Conservation (phyloP, 2,113 vertebrate genomes). For the Pristiophorus japonicus region DNA sequence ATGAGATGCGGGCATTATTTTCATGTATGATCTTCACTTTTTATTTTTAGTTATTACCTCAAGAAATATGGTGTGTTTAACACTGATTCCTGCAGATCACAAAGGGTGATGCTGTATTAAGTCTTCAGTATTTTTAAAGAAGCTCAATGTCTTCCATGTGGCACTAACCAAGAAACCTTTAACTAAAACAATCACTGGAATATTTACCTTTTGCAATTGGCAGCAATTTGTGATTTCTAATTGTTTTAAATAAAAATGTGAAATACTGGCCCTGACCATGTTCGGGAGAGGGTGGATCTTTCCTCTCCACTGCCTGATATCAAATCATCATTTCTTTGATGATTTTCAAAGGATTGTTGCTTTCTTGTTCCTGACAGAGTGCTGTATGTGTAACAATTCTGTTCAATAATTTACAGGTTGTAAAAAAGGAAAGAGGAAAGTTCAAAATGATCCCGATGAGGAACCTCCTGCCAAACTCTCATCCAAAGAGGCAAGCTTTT, state of each 20-base stretch:
- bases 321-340: background rate
- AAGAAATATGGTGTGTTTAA: background rate
- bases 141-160: background rate
- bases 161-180: background rate
- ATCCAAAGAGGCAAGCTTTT: slow-evolving; percentile 76
- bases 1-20: background rate
- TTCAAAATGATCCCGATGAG: slow-evolving; percentile 49
- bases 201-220: background rate
- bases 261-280: background rate
- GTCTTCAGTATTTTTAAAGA: background rate
- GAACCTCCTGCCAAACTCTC: slow-evolving; percentile 57
- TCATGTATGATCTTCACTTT: background rate
- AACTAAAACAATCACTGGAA: background rate
- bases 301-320: background rate
- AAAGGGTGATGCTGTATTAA: background rate
- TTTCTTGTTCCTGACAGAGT: background rate
- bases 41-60: background rate
- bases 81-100: background rate
- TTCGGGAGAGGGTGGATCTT: background rate
- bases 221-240: background rate
- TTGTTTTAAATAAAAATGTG: background rate
- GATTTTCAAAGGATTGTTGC: background rate
- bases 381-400: slow-evolving; percentile 4
- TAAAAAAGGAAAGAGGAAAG: slow-evolving; percentile 67
- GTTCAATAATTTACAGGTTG: slow-evolving; percentile 46